phyloP scores from a whole-genome alignment of 2,888 invertebrate species.

The Cheilosia impressa region DNA sequence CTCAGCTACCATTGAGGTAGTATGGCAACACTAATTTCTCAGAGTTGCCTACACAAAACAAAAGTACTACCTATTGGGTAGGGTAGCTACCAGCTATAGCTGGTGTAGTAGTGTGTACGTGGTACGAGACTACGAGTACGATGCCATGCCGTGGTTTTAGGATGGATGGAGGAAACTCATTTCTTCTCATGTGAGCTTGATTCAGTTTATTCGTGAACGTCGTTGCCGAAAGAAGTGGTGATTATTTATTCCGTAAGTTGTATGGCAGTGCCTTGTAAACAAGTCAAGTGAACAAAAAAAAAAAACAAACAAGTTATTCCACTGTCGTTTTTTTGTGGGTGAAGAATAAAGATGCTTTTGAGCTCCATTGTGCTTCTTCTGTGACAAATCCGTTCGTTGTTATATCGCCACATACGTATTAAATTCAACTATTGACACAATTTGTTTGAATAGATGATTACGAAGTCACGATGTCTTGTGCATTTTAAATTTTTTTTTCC shows the following conservation, averaged over 20 bases:
- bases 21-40: no score
- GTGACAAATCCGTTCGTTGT: conserved; percentile 25
- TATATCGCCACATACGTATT: conserved; percentile 8
- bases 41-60: no score
- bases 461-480: conserved; percentile 13
- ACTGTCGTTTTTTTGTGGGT: conserved; percentile 10
- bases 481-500: background rate
- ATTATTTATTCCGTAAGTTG: conserved; percentile 48
- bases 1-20: no score
- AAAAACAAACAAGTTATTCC: conserved; percentile 23
- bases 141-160: background rate
- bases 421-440: conserved; percentile 26
- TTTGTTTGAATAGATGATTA: conserved; percentile 14
- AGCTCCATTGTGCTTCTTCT: conserved; percentile 40
- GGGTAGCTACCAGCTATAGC: no score
- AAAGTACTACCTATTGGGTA: no score
- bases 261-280: conserved; percentile 14
- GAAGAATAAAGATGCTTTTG: conserved; percentile 29
- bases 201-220: conserved; percentile 58
- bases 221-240: conserved; percentile 7
- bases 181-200: conserved; percentile 4
- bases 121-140: no score
- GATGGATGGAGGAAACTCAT: conserved; percentile 18
- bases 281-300: conserved; percentile 16
- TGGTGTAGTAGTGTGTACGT: no score